Percentiles rank a stretch among this genome's conserved stretches.
phyloP scores from a whole-genome alignment of 2,113 vertebrate genomes.

The Cryptoleucopteryx plumbea region DNA sequence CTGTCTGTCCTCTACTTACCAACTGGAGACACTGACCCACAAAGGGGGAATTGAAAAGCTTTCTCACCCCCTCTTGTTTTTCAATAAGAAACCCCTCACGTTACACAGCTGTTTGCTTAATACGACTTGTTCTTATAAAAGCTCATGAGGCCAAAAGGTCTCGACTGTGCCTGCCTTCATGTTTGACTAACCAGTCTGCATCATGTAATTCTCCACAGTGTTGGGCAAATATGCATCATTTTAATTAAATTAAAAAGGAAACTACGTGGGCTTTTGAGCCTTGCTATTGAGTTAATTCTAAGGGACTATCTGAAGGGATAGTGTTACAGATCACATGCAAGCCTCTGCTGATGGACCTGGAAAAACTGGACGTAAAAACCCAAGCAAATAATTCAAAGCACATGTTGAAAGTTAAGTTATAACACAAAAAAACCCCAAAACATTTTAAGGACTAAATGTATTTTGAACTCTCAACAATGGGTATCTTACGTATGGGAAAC shows the following conservation, averaged over 20 bases:
- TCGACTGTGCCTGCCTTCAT: slow-evolving; percentile 6
- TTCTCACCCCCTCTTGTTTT: slow-evolving; percentile 40
- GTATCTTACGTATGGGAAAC: not conserved
- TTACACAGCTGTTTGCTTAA: slow-evolving; percentile 51
- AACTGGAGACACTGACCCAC: not conserved
- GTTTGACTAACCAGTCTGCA: slow-evolving; percentile 32
- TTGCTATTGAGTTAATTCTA: not conserved
- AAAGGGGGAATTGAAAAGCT: slow-evolving; percentile 2
- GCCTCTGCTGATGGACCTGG: not conserved
- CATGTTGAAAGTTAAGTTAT: not conserved
- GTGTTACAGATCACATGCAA: slow-evolving; percentile 29
- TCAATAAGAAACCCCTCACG: slow-evolving; percentile 17
- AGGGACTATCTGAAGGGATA: slow-evolving; percentile 23
- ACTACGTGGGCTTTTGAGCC: not conserved
- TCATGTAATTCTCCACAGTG: slow-evolving; percentile 17
- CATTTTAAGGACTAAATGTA: not conserved
- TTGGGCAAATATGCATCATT: slow-evolving; percentile 17
- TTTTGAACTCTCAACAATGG: not conserved
- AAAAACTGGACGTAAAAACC: not conserved
- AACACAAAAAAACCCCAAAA: not conserved
- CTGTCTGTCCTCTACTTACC: not conserved
- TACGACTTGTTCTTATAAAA: slow-evolving; percentile 37
- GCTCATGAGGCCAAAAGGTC: slow-evolving; percentile 39
- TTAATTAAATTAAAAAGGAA: slow-evolving; percentile 32
- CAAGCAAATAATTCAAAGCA: slow-evolving; percentile 44